Evolutionary conservation across 1,140 invertebrate species (phyloP).

Genomic region (Dreissena rostriformis): DNA sequence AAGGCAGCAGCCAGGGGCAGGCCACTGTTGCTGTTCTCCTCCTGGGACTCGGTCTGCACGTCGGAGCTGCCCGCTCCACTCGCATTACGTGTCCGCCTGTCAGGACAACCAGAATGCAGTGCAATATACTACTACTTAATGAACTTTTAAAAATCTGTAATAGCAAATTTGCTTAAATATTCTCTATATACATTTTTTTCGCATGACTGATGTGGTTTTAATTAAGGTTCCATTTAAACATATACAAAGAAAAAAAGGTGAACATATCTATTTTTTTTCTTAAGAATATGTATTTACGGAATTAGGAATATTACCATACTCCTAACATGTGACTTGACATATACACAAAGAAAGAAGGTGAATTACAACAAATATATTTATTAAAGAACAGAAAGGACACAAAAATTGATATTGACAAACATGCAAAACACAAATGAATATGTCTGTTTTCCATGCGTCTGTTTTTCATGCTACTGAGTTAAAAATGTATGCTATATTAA

Average conservation of each 20-base stretch:
- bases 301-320: too few species aligned
- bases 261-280: too few species aligned
- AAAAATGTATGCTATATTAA: too few species aligned
- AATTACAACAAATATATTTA: too few species aligned
- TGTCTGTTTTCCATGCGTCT: too few species aligned
- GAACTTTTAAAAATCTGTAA: not conserved
- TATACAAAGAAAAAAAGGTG: not conserved
- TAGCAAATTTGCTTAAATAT: not conserved
- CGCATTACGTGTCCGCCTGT: slow-evolving; percentile 61
- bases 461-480: too few species aligned
- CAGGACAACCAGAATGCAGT: not conserved
- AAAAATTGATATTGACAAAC: too few species aligned
- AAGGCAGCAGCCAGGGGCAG: not conserved
- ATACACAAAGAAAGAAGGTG: too few species aligned
- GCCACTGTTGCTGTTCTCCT: slow-evolving; percentile 60
- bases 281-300: too few species aligned
- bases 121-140: not conserved
- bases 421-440: too few species aligned
- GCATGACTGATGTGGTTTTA: not conserved
- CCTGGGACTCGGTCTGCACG: slow-evolving; percentile 52
- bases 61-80: slow-evolving; percentile 63
- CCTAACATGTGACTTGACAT: too few species aligned
- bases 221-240: not conserved
- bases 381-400: too few species aligned
- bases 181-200: not conserved